These are phyloP conservation scores for Yponomeuta cagnagella DNA, from an alignment of 2,888 invertebrate genomes.

Conservation along the genomic window DNA sequence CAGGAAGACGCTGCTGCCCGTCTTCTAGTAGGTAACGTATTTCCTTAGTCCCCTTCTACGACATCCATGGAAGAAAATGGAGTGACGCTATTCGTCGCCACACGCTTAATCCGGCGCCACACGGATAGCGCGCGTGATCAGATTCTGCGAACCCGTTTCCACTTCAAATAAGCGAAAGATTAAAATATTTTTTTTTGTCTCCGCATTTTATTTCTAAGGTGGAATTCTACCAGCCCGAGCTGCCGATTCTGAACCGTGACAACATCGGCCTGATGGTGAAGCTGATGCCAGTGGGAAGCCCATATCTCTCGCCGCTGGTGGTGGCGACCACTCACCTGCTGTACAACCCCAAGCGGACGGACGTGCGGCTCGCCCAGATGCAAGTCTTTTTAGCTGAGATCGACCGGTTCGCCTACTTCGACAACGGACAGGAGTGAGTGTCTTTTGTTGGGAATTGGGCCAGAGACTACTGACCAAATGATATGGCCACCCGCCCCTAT, in stretches of 20 bases:
- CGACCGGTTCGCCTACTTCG: conserved; percentile 81
- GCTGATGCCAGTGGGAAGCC: conserved; percentile 73
- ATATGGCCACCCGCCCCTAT: no score
- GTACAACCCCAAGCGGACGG: conserved; percentile 92
- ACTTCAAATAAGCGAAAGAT: no score
- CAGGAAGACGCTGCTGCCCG: no score
- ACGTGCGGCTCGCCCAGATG: conserved; percentile 92
- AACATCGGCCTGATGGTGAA: conserved; percentile 91
- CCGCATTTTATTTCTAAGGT: conserved; percentile 41
- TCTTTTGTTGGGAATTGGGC: not conserved
- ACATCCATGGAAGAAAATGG: no score
- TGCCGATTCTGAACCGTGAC: conserved; percentile 84
- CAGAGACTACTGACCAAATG: no score
- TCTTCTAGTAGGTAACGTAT: no score
- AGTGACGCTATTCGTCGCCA: no score
- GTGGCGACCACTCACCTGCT: conserved; percentile 96
- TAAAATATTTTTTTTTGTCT: no score
- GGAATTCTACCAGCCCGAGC: conserved; percentile 78
- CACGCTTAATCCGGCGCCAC: no score
- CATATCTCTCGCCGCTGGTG: conserved; percentile 73
- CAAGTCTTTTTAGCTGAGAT: conserved; percentile 90
- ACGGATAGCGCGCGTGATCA: no score
- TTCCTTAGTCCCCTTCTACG: no score
- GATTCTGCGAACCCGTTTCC: no score
- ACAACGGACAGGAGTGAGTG: conserved; percentile 24